Base-by-base conservation (phyloP, 2,113 vertebrate species). In the Pollimyrus isidori region DNA sequence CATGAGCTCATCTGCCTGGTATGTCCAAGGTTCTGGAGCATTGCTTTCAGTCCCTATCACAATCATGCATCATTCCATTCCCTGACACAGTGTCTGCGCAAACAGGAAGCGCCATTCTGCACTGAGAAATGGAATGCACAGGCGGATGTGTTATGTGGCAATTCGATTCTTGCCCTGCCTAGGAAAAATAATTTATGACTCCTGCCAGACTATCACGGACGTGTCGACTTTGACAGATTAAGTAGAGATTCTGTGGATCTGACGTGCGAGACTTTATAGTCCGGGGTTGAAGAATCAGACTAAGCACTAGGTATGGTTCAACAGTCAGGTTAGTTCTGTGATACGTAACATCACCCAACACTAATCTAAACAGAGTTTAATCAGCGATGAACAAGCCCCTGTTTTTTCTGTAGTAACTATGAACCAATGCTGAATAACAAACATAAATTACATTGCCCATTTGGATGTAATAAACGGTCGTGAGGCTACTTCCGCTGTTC, bases 41-140 rank as follows among this genome's bases (percentile, higher is more conserved):
- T 46, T 80, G 52, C 49, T 82, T 87, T 56, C n/a, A 73, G 45
- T 49, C 58, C 84, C 65, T 49, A n/a, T 30, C 15, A 35, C 23
- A 42, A 87, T 73, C 5, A 76, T 89, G 76, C 48, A 88, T 90
- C 65, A 83, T 86, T 45, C 45, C 45, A 50, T 11, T 45, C 11
- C 53, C 53, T 19, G 53, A 39, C 53, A 52, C 56, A 53, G 50
- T 82, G 46, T 87, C 87, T 87, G 42, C 52, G 42, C 53, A 89
- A 39, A 50, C 23, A 23, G 52, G 15, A 11, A 56, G 1, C 6
- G 82, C 23, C 19, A 69, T 15, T 35, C 15, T 11, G 39, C 65
- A 23, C 0, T 50, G 69, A 48, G 46, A 73, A 65, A 86, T 85
- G 82, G 82, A 69, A 85, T 86, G 89, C 87, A 50, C 35, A 73